Conservation (phyloP, 1,140 invertebrate species). For the Rhizoglyphus robini region DNA sequence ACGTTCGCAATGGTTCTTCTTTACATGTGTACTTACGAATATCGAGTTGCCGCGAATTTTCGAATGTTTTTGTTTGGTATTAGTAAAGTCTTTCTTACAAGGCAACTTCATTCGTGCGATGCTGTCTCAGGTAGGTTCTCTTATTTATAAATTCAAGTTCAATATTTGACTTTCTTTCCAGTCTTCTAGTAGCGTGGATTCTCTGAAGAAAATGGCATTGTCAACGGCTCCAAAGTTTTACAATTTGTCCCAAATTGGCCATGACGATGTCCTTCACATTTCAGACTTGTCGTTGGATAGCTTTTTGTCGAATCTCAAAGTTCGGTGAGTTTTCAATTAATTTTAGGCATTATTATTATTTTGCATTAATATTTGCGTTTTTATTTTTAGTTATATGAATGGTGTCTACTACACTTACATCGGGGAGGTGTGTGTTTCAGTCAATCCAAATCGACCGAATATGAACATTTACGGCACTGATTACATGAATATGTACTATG, state of each 20-base stretch:
- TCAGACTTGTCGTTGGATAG: background rate
- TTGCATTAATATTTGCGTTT: background rate
- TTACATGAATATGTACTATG: background rate
- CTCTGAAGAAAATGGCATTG: no score
- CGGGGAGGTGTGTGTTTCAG: background rate
- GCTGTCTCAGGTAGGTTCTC: no score
- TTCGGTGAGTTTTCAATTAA: background rate
- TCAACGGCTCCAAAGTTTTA: no score
- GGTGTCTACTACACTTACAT: background rate
- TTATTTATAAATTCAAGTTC: no score
- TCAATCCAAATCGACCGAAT: background rate
- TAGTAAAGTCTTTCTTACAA: no score
- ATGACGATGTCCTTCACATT: background rate
- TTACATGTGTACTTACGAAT: no score
- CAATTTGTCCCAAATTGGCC: background rate
- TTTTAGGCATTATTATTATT: background rate
- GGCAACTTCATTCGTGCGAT: no score
- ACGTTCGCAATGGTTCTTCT: no score
- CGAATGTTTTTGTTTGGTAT: no score
- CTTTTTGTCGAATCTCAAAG: background rate
- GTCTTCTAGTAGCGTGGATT: no score
- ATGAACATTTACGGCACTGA: background rate
- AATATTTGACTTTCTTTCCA: no score
- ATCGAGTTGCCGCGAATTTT: no score
- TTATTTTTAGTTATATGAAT: background rate